Conservation (phyloP, 92 coral and sea anemone genomes). For the Epizoanthus ramosus region DNA sequence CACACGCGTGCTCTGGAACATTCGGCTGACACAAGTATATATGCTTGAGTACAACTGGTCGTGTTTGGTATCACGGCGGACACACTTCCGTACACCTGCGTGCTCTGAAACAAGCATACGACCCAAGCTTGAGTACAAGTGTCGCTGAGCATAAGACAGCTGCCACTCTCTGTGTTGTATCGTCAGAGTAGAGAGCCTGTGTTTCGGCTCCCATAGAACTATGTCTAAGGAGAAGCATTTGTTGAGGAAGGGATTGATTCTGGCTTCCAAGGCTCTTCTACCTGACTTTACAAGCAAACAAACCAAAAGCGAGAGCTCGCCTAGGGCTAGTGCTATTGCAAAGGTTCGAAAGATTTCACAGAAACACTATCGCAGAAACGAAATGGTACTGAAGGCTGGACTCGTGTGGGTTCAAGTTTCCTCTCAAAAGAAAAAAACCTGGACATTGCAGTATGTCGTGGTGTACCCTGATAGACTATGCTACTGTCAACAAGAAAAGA, state of each 20-base stretch:
- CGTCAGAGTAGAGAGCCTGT: neutral
- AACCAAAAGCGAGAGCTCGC: neutral
- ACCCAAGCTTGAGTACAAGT: neutral
- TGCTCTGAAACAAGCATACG: neutral
- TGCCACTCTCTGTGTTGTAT: neutral
- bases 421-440: constrained; percentile 13
- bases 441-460: constrained; percentile 24
- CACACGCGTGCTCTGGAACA: neutral
- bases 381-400: constrained; percentile 11
- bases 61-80: constrained; percentile 1
- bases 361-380: neutral
- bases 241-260: neutral
- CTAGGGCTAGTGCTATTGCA: constrained; percentile 4
- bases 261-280: constrained; percentile 10
- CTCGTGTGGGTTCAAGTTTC: constrained; percentile 12
- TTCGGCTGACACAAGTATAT: constrained; percentile 2
- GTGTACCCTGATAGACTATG: constrained; percentile 31
- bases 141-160: neutral
- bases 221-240: constrained; percentile 20
- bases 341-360: neutral
- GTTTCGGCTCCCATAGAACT: neutral
- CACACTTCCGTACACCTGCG: constrained; percentile 3
- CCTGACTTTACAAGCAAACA: constrained; percentile 1
- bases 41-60: neutral
- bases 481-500: constrained; percentile 13